These are phyloP conservation scores for Drosophila algonquin DNA, from an alignment of 2,888 invertebrate species.

Conservation along the genomic window DNA sequence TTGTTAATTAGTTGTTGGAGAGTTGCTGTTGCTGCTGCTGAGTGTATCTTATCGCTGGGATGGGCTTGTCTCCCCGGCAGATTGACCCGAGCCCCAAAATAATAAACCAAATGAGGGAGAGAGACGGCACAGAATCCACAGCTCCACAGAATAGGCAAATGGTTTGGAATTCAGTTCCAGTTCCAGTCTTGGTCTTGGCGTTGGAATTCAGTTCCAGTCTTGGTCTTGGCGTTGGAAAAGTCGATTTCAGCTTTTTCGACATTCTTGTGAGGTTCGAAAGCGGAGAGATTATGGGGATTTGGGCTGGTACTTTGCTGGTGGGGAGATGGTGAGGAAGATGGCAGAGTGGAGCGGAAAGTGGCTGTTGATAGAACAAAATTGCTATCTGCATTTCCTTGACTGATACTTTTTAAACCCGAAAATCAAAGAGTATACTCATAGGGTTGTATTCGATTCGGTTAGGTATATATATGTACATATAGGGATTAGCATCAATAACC, in stretches of 20 bases:
- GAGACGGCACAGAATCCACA: conserved; percentile 15
- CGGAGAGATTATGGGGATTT: not conserved
- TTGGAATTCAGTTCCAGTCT: conserved; percentile 1
- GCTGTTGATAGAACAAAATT: no score
- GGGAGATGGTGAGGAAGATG: not conserved
- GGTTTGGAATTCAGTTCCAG: conserved; percentile 7
- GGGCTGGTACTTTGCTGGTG: not conserved
- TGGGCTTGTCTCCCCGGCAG: conserved; percentile 62
- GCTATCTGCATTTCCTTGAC: no score
- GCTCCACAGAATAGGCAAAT: conserved; percentile 33
- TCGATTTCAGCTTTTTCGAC: not conserved
- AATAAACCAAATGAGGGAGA: conserved; percentile 34
- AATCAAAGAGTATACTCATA: no score
- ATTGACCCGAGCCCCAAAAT: conserved; percentile 16
- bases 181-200: not conserved
- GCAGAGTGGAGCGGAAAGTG: no score
- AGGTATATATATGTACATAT: no score
- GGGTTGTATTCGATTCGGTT: no score
- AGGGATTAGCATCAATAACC: no score
- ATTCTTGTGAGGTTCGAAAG: not conserved
- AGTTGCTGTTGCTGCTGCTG: conserved; percentile 41
- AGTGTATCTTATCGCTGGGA: conserved; percentile 64
- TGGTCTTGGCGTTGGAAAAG: conserved; percentile 20
- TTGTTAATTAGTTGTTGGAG: conserved; percentile 76
- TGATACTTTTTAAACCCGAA: no score